Evolutionary conservation across 2,888 invertebrate genomes (phyloP).

Genomic region (Agonum fuliginosum): DNA sequence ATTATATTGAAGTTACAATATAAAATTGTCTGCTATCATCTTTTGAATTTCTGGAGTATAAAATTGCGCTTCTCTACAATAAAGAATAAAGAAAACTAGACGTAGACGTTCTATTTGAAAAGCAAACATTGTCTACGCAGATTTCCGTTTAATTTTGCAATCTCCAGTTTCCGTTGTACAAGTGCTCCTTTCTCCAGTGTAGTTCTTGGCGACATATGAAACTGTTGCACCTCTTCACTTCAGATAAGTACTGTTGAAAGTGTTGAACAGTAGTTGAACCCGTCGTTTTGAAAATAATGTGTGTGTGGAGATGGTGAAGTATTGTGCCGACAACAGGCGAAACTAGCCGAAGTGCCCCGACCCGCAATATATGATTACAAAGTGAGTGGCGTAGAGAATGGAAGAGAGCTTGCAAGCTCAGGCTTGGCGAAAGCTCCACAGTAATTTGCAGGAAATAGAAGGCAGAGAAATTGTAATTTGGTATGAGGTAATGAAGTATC

Average conservation of each 20-base stretch:
- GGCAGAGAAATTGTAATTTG: slow-evolving; percentile 36
- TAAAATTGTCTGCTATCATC: too few species aligned
- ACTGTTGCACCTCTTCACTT: background rate
- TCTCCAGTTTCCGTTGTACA: background rate
- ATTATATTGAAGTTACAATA: too few species aligned
- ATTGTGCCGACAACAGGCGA: background rate
- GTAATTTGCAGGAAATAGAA: slow-evolving; percentile 40
- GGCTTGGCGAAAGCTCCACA: slow-evolving; percentile 22
- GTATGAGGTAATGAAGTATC: slow-evolving; percentile 30
- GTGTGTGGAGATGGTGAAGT: slow-evolving; percentile 1
- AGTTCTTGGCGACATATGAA: background rate
- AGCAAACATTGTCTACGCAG: too few species aligned
- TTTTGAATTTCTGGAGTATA: too few species aligned
- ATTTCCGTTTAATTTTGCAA: background rate
- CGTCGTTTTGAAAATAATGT: slow-evolving; percentile 33
- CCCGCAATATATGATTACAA: slow-evolving; percentile 29
- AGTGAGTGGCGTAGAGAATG: slow-evolving; percentile 10
- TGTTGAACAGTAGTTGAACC: background rate
- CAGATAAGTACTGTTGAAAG: background rate
- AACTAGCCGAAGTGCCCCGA: background rate
- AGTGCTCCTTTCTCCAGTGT: too few species aligned
- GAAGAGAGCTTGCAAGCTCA: slow-evolving; percentile 18
- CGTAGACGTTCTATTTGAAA: too few species aligned
- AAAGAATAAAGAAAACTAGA: too few species aligned
- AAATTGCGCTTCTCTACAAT: too few species aligned